Percentiles rank a stretch among this genome's conserved stretches.
Conservation (phyloP, 2,888 invertebrate species). For the Desoria tigrina region DNA sequence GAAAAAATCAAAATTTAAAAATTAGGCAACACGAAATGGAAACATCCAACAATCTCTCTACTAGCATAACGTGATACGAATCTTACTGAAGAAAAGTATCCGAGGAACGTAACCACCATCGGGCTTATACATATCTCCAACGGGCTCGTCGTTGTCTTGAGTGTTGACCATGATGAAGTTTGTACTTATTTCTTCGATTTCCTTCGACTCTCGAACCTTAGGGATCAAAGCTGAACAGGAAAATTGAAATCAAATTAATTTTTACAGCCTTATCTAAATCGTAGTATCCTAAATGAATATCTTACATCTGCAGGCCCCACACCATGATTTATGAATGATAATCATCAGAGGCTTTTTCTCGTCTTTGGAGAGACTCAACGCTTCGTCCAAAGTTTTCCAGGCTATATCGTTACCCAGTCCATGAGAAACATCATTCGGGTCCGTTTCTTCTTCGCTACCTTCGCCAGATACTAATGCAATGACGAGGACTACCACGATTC, state of each 20-base stretch:
- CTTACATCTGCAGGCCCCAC: slow-evolving; percentile 65
- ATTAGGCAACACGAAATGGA: too few relatives aligned
- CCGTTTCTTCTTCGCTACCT: background rate
- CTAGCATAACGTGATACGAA: too few relatives aligned
- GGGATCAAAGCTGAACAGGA: slow-evolving; percentile 62
- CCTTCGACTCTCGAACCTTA: slow-evolving; percentile 63
- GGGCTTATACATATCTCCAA: slow-evolving; percentile 61
- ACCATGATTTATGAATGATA: slow-evolving; percentile 69
- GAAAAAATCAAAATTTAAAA: slow-evolving; percentile 1
- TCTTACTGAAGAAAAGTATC: slow-evolving; percentile 64
- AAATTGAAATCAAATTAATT: slow-evolving; percentile 1
- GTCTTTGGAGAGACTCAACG: slow-evolving; percentile 41
- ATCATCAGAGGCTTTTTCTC: slow-evolving; percentile 65
- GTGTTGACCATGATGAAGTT: slow-evolving; percentile 70
- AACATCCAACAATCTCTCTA: too few relatives aligned
- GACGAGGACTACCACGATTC: background rate
- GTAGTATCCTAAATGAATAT: background rate
- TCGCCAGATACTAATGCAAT: background rate
- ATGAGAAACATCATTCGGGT: slow-evolving; percentile 23
- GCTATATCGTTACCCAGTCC: slow-evolving; percentile 53
- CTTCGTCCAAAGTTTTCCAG: slow-evolving; percentile 53
- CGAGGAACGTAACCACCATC: slow-evolving; percentile 71
- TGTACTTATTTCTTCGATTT: slow-evolving; percentile 64
- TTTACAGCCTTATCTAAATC: background rate
- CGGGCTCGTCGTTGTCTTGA: slow-evolving; percentile 64